Conservation (phyloP, 2,888 invertebrate genomes). For the Nebria salina region DNA sequence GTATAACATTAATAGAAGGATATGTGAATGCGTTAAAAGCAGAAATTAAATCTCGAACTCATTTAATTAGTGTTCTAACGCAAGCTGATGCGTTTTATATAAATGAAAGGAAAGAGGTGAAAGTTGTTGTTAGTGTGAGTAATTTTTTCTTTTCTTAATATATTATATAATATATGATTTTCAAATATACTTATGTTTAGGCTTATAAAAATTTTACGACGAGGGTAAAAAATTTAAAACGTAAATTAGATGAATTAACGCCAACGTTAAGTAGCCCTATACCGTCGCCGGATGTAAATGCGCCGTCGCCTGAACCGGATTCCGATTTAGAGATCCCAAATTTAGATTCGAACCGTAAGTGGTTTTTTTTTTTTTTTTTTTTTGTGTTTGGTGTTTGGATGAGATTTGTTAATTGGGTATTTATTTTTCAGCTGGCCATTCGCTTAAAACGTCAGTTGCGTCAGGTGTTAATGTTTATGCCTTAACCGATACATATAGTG, state of each 20-base stretch:
- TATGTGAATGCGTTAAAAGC: conserved; percentile 83
- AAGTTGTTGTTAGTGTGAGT: conserved; percentile 94
- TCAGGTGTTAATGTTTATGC: conserved; percentile 43
- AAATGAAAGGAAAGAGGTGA: conserved; percentile 92
- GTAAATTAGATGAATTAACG: conserved; percentile 84
- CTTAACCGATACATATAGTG: conserved; percentile 51
- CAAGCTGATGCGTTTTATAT: conserved; percentile 89
- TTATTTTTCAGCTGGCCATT: conserved; percentile 16
- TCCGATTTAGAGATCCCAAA: conserved; percentile 80
- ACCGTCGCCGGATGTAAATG: conserved; percentile 74
- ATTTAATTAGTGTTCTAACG: conserved; percentile 79
- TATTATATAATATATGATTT: too few relatives aligned
- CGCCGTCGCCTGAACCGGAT: conserved; percentile 83
- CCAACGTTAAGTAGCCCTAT: conserved; percentile 76
- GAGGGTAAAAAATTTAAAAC: conserved; percentile 85
- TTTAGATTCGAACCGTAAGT: background rate
- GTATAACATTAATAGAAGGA: conserved; percentile 79
- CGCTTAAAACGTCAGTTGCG: conserved; percentile 50
- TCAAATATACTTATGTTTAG: conserved; percentile 70
- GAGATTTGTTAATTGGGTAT: background rate
- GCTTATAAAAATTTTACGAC: conserved; percentile 95
- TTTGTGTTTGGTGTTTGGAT: background rate
- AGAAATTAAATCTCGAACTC: conserved; percentile 83
- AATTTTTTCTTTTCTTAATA: background rate
- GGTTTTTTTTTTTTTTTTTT: background rate